A percentile compares a stretch with the other conserved stretches of the same genome.
Conservation (phyloP, 37 sponge, comb jelly and placozoan genomes). For the Petrosia ficiformis region DNA sequence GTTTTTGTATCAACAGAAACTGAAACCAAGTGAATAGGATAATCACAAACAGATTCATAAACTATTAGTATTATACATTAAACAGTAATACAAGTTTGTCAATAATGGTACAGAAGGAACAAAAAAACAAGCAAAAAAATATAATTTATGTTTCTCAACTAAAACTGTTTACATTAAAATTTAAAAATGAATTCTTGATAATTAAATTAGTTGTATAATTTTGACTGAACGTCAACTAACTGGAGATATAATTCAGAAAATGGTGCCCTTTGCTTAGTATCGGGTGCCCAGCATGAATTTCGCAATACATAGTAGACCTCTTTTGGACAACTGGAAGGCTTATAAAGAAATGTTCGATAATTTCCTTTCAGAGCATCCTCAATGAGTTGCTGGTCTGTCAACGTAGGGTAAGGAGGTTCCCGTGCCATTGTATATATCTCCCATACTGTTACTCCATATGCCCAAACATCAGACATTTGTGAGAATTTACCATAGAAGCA, state of each 20-base stretch:
- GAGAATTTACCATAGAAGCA: slow-evolving; percentile 67
- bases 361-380: slow-evolving; percentile 53
- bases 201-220: too few relatives aligned
- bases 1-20: too few relatives aligned
- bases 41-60: too few relatives aligned
- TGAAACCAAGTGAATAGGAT: too few relatives aligned
- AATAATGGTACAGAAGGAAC: too few relatives aligned
- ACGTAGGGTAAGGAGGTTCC: slow-evolving; percentile 19
- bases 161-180: too few relatives aligned
- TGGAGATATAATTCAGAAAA: slow-evolving; percentile 33
- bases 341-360: slow-evolving; percentile 6
- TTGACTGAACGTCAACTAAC: background rate
- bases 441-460: slow-evolving; percentile 73
- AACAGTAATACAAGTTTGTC: too few relatives aligned
- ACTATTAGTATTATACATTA: too few relatives aligned
- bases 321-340: slow-evolving; percentile 39
- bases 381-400: slow-evolving; percentile 49
- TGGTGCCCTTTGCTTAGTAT: slow-evolving; percentile 40
- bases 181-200: too few relatives aligned
- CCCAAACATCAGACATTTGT: slow-evolving; percentile 62
- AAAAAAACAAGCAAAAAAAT: too few relatives aligned
- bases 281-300: slow-evolving; percentile 44
- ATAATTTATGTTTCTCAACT: too few relatives aligned
- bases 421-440: slow-evolving; percentile 41
- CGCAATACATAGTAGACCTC: slow-evolving; percentile 55